Base-by-base conservation (phyloP, 1,140 invertebrate genomes). In the Temnothorax curvispinosus region DNA sequence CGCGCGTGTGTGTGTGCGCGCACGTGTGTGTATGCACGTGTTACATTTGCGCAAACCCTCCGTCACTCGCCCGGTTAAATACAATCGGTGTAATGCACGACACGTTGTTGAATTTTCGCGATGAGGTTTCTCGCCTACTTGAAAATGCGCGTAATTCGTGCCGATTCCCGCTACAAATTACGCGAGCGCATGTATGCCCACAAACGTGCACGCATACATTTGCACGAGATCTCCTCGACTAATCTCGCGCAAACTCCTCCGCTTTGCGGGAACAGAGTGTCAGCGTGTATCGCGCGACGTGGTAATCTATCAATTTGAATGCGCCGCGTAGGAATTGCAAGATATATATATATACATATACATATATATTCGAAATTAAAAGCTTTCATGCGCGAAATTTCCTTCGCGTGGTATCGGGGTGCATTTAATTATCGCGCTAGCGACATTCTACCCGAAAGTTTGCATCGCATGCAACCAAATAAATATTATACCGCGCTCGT, bases 91-190 rank as follows among this genome's bases (percentile, higher is more conserved):
- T 58, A 56, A 47, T 52, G 58, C 54, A 35, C 72, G 65, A 85
- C 72, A 77, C 21, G 72, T 88, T 65, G 80, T 78, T 77, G 71
- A 64, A 85, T 85, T 58, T 54, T 80, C 32, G 32, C 38, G 76
- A 52, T 54, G 60, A 52, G 32, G 44, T 67, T 80, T 41, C 76
- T 80, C 76, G 50, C 47, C 32, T 64, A 67, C 60, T 80, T 80
- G 76, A 80, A 80, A 52, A 52, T 52, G 13, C 76, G 38, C 60
- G 60, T 65, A 80, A 80, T 80, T 78, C 9, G 76, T 38, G 60
- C 15, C 15, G 44, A 35, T 38, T 67, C 7, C 58, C 15, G 15
- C 21, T 78, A 50, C 44, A 50, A 78, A 65, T 38, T 64, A 44
- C 41, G 21, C 15, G 56, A 77, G 38, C 18, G n/a, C 15, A 47